Base-by-base conservation (phyloP, 1,140 invertebrate species). In the Drosophila repleta region DNA sequence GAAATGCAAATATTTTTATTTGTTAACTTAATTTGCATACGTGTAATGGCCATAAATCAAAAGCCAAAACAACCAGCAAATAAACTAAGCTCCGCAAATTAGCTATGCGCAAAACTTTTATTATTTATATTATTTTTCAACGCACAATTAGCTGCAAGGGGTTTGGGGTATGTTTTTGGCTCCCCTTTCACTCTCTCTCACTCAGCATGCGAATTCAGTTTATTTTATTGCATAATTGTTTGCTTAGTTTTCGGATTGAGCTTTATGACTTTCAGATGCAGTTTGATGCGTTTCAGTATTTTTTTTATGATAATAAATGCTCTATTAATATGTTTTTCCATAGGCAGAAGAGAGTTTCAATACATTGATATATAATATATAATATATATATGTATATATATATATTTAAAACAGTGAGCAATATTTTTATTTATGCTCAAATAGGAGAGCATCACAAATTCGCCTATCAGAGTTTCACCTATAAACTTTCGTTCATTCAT, bases 1-100 rank as follows among this genome's bases (percentile, higher is more conserved):
- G 13, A 45, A 66, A 41, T 67, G 32, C 21, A 71, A 58, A 55
- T 43, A 67, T 48, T 67, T 61, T 68, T 49, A 62, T 73, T 49
- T 68, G 32, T 48, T 60, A 45, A 32, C 26, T 39, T 41, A 13
- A 60, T 72, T 67, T 67, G 51, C 61, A 56, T 57, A 56, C 61
- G 52, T 26, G 15, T 43, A 51, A 51, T 57, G 51, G 53, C 37
- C 53, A 71, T 66, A 66, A 71, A 66, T 66, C 62, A 71, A 43
- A 66, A 65, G 37, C 32, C 15, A 41, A 17, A 41, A 17, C 39
- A 17, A 35, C 32, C 39, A 41, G 1, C 39, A 43, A 43, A 15
- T 43, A 15, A 43, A 43, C 45, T 57, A 71, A 56, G 41, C 24
- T 41, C 52, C 15, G 58, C 68, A 71, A 71, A 71, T 71, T 57